These are phyloP conservation scores for Orchesella flavescens DNA, from an alignment of 2,888 invertebrate species.

Conservation along the genomic window DNA sequence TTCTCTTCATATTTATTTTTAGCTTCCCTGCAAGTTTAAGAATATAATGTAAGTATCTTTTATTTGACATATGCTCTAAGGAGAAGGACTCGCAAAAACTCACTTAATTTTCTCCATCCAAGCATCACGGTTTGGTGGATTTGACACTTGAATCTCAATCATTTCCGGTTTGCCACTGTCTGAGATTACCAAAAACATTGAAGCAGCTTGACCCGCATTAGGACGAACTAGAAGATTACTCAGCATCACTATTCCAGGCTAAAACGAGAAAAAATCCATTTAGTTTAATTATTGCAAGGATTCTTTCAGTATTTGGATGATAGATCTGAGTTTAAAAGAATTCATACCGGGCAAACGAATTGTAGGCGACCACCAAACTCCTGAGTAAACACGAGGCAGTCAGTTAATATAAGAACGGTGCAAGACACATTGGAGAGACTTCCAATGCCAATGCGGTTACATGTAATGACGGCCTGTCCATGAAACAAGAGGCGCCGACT, in stretches of 20 bases:
- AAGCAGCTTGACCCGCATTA: conserved; percentile 90
- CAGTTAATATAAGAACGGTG: conserved; percentile 70
- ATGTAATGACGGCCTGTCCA: conserved; percentile 69
- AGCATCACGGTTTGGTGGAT: conserved; percentile 89
- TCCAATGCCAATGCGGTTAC: conserved; percentile 64
- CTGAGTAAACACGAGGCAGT: conserved; percentile 70
- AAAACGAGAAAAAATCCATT: conserved; percentile 73
- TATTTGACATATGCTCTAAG: too few species aligned
- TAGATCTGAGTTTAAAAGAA: not conserved
- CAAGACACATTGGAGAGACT: conserved; percentile 65
- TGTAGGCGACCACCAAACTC: conserved; percentile 69
- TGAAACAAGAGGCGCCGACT: conserved; percentile 69
- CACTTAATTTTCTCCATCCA: conserved; percentile 92
- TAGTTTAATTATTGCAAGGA: too few species aligned
- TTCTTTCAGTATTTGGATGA: not conserved
- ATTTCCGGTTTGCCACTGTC: conserved; percentile 94
- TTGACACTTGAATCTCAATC: conserved; percentile 91
- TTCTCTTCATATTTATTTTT: conserved; percentile 69
- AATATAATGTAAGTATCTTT: conserved; percentile 2
- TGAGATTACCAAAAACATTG: conserved; percentile 91
- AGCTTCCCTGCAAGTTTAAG: conserved; percentile 60
- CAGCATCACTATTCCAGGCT: conserved; percentile 94
- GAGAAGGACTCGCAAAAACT: too few species aligned
- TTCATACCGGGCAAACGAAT: conserved; percentile 70
- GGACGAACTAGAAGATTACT: conserved; percentile 93